A percentile compares a stretch with the other conserved stretches of the same genome.
Evolutionary conservation across 2,888 invertebrate species (phyloP).

Genomic region (Candidula unifasciata): DNA sequence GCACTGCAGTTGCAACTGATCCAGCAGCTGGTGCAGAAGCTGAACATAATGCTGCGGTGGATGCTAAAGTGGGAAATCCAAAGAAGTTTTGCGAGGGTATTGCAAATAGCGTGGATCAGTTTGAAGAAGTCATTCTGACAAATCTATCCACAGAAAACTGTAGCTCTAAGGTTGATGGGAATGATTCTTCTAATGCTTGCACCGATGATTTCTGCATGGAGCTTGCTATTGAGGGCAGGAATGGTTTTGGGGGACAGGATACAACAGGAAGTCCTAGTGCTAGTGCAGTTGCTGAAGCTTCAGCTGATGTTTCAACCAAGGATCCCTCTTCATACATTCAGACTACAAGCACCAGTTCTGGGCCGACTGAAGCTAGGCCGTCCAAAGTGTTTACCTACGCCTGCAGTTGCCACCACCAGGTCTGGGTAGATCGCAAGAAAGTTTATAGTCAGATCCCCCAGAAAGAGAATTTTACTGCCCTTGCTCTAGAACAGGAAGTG

Average conservation of each 20-base stretch:
- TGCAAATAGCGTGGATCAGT: neutral
- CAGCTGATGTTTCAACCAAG: neutral
- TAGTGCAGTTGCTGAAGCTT: neutral
- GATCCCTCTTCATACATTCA: neutral
- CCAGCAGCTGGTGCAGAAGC: no score
- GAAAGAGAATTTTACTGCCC: neutral
- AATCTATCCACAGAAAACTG: neutral
- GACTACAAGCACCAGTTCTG: neutral
- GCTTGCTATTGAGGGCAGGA: neutral
- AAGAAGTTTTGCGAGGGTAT: conserved; percentile 36
- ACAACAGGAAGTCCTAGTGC: neutral
- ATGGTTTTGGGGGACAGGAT: no score
- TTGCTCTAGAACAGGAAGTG: conserved; percentile 11
- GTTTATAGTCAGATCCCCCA: neutral
- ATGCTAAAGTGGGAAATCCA: neutral
- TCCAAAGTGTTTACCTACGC: neutral
- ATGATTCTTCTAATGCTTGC: neutral
- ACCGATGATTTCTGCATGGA: neutral
- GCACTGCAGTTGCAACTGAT: neutral
- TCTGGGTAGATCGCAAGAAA: conserved; percentile 30
- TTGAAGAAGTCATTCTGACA: neutral
- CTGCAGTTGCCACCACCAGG: conserved; percentile 24
- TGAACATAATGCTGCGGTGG: no score
- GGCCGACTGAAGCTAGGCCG: neutral
- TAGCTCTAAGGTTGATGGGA: neutral